Conservation (phyloP, 1,140 invertebrate genomes). For the Tribolium castaneum region DNA sequence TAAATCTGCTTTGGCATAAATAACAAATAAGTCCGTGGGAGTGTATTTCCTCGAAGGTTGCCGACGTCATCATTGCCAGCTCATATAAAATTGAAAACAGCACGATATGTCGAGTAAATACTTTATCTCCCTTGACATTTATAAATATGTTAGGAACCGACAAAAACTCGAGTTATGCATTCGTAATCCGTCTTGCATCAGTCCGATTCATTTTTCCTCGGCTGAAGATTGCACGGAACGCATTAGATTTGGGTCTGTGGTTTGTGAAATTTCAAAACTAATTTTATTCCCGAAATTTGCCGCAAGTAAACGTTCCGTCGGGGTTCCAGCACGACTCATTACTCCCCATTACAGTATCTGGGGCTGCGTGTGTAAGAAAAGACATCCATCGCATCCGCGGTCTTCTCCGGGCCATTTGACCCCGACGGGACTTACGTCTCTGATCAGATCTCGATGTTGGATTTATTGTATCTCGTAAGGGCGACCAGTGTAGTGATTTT, state of each 20-base stretch:
- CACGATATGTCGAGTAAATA: background rate
- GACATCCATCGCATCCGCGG: slow-evolving; percentile 37
- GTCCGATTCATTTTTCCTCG: background rate
- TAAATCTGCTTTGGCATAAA: too few species aligned
- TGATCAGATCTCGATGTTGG: slow-evolving; percentile 45
- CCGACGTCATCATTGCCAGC: too few species aligned
- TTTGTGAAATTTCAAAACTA: slow-evolving; percentile 32
- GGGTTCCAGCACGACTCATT: slow-evolving; percentile 32
- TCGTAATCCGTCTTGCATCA: background rate
- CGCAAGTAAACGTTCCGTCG: slow-evolving; percentile 37
- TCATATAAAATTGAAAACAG: background rate
- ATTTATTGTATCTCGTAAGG: slow-evolving; percentile 52
- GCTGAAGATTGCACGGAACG: background rate
- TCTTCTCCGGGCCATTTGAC: slow-evolving; percentile 35
- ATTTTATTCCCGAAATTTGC: slow-evolving; percentile 31
- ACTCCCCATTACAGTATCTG: slow-evolving; percentile 38
- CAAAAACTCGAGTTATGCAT: background rate
- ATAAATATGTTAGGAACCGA: background rate
- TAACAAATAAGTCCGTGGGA: too few species aligned
- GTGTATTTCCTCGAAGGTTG: too few species aligned
- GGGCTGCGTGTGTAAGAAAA: slow-evolving; percentile 34
- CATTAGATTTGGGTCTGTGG: slow-evolving; percentile 2
- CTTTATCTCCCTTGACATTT: background rate
- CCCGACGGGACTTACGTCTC: slow-evolving; percentile 23
- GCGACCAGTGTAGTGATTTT: slow-evolving; percentile 55